Evolutionary conservation across 2,797 vertebrate genomes (phyloP).

Genomic region (Caiman crocodilus): DNA sequence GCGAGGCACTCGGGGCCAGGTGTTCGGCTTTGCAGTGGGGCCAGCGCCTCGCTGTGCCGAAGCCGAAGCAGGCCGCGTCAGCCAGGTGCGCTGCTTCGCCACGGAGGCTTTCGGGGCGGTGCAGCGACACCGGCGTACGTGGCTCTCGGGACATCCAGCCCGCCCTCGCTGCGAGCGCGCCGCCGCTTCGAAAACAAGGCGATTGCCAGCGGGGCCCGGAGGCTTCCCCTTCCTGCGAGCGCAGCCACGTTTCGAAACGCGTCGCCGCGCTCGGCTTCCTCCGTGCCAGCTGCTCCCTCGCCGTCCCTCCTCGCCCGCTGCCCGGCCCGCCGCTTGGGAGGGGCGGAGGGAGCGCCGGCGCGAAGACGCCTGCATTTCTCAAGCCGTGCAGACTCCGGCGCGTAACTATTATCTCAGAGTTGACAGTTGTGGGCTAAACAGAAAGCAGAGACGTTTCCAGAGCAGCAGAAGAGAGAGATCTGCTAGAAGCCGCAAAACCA

Average conservation of each 20-base stretch:
- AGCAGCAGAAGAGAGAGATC: constrained; percentile 83
- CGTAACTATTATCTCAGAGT: constrained; percentile 75
- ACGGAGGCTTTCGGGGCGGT: too few species aligned
- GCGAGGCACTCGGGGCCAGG: background rate
- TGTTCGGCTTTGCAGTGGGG: too few species aligned
- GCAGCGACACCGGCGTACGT: background rate
- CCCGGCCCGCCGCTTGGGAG: background rate
- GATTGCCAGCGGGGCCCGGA: background rate
- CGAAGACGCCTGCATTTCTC: background rate
- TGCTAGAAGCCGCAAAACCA: constrained; percentile 84
- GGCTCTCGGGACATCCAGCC: background rate
- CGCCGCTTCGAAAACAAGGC: background rate
- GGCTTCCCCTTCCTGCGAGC: background rate
- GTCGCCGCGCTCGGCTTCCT: background rate
- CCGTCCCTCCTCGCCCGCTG: too few species aligned
- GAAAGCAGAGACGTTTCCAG: constrained; percentile 80
- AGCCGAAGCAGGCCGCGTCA: too few species aligned
- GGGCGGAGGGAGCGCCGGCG: background rate
- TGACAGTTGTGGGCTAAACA: constrained; percentile 80
- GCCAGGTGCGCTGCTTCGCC: too few species aligned
- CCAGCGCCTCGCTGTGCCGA: too few species aligned
- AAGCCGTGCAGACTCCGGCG: background rate
- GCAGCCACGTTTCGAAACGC: background rate
- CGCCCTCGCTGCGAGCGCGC: too few species aligned
- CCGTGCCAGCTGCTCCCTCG: rapidly evolving